phyloP scores from a whole-genome alignment of 2,797 vertebrate species.

The Crocodylus rhombifer region DNA sequence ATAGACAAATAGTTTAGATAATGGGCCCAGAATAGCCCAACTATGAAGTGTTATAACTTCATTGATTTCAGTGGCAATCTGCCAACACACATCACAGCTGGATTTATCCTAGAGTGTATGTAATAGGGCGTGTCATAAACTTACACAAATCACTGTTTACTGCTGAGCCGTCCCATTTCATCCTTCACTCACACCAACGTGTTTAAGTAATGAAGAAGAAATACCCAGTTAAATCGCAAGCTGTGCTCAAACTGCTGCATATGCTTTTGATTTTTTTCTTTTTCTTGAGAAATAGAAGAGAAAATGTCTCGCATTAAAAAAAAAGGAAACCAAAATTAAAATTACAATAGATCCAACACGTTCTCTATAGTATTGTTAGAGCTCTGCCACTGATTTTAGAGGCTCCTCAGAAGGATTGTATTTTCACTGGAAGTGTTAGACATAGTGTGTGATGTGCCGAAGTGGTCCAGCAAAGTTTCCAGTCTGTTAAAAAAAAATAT shows the following conservation, averaged over 20 bases:
- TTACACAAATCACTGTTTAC: neutral
- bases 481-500: rapidly evolving
- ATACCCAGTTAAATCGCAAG: rapidly evolving
- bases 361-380: neutral
- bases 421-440: neutral
- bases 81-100: neutral
- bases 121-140: neutral
- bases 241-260: rapidly evolving
- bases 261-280: conserved; percentile 25
- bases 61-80: neutral
- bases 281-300: neutral
- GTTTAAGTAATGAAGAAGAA: neutral
- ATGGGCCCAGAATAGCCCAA: conserved; percentile 6
- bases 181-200: neutral
- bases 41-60: neutral
- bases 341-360: neutral
- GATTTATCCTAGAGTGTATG: neutral
- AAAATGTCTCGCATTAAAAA: neutral
- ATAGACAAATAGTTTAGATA: neutral
- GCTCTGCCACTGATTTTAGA: rapidly evolving
- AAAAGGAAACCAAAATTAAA: rapidly evolving
- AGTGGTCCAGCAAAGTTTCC: neutral
- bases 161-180: neutral
- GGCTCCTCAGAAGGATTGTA: neutral
- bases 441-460: rapidly evolving